These are phyloP conservation scores for Coracopsis vasa DNA, from an alignment of 2,113 vertebrate genomes.

Conservation along the genomic window DNA sequence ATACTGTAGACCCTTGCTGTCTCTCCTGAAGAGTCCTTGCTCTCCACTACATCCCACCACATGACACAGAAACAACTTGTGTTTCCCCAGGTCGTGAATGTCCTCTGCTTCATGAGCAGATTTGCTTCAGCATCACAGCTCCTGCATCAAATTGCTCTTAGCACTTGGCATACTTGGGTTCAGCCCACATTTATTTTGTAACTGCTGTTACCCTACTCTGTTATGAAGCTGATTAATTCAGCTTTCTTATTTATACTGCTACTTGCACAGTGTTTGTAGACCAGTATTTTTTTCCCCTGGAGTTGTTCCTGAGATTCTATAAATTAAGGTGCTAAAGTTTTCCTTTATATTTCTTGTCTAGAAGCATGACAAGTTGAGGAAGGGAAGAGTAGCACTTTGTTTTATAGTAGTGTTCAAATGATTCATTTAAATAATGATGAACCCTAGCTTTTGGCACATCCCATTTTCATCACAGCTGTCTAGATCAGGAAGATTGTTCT, in stretches of 20 bases:
- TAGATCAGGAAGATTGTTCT: not conserved
- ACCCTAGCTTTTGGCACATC: not conserved
- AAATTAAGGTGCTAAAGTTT: not conserved
- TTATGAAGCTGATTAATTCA: not conserved
- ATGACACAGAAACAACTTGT: accelerated
- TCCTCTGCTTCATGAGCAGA: not conserved
- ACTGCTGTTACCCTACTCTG: not conserved
- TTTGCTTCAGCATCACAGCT: not conserved
- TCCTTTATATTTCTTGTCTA: not conserved
- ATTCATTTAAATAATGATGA: not conserved
- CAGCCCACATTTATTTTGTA: not conserved
- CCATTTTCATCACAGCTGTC: not conserved
- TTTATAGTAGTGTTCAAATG: not conserved
- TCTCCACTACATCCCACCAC: not conserved
- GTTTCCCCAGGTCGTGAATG: accelerated
- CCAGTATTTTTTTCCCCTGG: accelerated
- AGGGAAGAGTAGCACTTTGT: not conserved
- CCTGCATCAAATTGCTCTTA: not conserved
- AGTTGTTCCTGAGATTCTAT: not conserved
- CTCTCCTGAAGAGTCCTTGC: not conserved
- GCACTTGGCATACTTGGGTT: not conserved
- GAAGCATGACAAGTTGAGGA: not conserved
- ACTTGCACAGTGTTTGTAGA: slow-evolving; percentile 7
- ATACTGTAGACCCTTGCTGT: not conserved
- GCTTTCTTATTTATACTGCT: not conserved